Percentiles rank a stretch among this genome's conserved stretches.
Evolutionary conservation across 2,888 invertebrate species (phyloP).

Genomic region (Ephialtes manifestator): DNA sequence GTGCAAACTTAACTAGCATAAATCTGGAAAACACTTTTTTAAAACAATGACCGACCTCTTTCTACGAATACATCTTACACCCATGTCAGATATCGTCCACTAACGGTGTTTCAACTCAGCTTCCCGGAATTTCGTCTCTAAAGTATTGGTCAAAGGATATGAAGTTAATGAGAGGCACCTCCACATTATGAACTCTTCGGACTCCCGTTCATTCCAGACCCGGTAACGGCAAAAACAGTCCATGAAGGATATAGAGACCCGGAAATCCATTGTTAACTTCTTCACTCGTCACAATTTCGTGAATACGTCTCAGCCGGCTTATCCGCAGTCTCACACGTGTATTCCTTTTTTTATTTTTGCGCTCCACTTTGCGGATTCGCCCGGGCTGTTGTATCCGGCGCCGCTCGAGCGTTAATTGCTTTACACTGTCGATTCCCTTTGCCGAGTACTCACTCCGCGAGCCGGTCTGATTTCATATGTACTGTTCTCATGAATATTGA

Average conservation of each 20-base stretch:
- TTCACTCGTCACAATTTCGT: constrained; percentile 37
- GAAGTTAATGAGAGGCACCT: constrained; percentile 28
- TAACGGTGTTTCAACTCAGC: constrained; percentile 31
- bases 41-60: not conserved
- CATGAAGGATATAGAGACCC: constrained; percentile 41
- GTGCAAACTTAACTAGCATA: not conserved
- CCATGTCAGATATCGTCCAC: not conserved
- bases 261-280: constrained; percentile 68
- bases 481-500: constrained; percentile 59
- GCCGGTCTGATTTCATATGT: constrained; percentile 45
- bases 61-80: constrained; percentile 2
- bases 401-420: constrained; percentile 67
- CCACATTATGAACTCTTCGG: not conserved
- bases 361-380: constrained; percentile 63
- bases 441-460: constrained; percentile 16
- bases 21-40: not conserved
- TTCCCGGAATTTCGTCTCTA: constrained; percentile 20
- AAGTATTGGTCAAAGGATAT: constrained; percentile 38
- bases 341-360: constrained; percentile 39
- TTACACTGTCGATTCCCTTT: constrained; percentile 67
- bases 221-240: constrained; percentile 7
- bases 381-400: constrained; percentile 51
- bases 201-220: not conserved
- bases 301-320: constrained; percentile 20
- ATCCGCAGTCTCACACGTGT: not conserved